Evolutionary conservation across 2,113 vertebrate genomes (phyloP), one percentile per base, ranked within the genome.

Genomic region (Ploceus nigricollis): DNA sequence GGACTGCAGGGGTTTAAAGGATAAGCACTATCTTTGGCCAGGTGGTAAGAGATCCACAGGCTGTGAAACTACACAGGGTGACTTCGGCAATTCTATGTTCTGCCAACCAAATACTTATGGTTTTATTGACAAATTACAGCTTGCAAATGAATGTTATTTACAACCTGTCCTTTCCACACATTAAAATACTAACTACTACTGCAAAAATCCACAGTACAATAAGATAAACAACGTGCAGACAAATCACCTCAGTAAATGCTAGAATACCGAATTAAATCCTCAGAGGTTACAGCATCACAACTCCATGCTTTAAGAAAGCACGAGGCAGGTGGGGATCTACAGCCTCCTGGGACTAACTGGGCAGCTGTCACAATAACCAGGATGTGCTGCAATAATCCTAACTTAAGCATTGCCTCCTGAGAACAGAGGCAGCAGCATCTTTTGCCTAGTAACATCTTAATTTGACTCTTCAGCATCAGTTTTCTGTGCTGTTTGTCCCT

Each of bases 41-140:
- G 24, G n/a, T 7, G 30, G 6, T 50, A n/a, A n/a, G 20, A 80
- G 12, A 66, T 25, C 7, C 45, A 16, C 0, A 5, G 27, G 18
- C 10, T 56, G 14, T 33, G 39, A 65, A 75, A 60, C 25, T 5
- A 44, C 31, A 47, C 30, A 30, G 25, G 39, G 28, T 16, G 23
- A 31, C n/a, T 12, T 37, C 0, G 17, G 57, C 22, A 71, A 40
- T 7, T 39, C 0, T 2, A 19, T 11, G 6, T 61, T 47, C 31
- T 61, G 51, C 54, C 21, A 83, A 44, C 4, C 53, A 79, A 78
- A 17, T 7, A 23, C 23, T 15, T 10, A 24, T 0, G 1, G 45
- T 23, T 58, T 28, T 47, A 7, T 11, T 60, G 30, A 64, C 33
- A 72, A 76, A 72, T 45, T 31, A 60, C n/a, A 81, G 37, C 30